Conservation (phyloP, 1,140 invertebrate genomes). For the Drosophila sturtevanti region DNA sequence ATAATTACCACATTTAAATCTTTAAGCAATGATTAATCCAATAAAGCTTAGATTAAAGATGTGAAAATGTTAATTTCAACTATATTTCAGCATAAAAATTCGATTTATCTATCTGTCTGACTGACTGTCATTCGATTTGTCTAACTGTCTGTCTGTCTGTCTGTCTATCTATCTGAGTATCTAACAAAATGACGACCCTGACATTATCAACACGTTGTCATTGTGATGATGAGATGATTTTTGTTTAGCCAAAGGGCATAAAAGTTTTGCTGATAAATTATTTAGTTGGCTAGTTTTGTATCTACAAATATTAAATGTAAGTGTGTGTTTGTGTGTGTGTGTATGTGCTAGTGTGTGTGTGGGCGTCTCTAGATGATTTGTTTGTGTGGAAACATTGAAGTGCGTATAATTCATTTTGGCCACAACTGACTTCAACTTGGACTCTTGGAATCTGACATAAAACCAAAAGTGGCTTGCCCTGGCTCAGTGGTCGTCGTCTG, state of each 20-base stretch:
- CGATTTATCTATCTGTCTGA: background rate
- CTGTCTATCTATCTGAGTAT: slow-evolving; percentile 6
- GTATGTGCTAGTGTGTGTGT: slow-evolving; percentile 39
- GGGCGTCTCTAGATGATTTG: slow-evolving; percentile 19
- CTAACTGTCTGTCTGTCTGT: slow-evolving; percentile 27
- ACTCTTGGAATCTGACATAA: slow-evolving; percentile 38
- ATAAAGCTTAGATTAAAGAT: background rate
- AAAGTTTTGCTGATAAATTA: slow-evolving; percentile 42
- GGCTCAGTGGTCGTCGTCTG: slow-evolving; percentile 20
- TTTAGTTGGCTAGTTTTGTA: slow-evolving; percentile 21
- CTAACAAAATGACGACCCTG: slow-evolving; percentile 29
- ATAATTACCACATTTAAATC: background rate
- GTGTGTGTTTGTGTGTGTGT: slow-evolving; percentile 36
- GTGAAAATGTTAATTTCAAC: background rate
- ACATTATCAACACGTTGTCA: slow-evolving; percentile 44
- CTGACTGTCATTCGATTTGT: slow-evolving; percentile 4
- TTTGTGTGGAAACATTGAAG: slow-evolving; percentile 66
- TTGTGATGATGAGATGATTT: slow-evolving; percentile 21
- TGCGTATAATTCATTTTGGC: slow-evolving; percentile 73
- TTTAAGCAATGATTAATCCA: background rate
- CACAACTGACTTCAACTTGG: slow-evolving; percentile 24
- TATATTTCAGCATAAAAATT: background rate
- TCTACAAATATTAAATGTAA: too few species aligned
- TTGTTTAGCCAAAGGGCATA: slow-evolving; percentile 50
- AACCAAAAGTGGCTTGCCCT: slow-evolving; percentile 55